Percentiles rank a stretch among this genome's conserved stretches.
phyloP scores from a whole-genome alignment of 1,140 invertebrate species.

The Wiebesia pumilae region DNA sequence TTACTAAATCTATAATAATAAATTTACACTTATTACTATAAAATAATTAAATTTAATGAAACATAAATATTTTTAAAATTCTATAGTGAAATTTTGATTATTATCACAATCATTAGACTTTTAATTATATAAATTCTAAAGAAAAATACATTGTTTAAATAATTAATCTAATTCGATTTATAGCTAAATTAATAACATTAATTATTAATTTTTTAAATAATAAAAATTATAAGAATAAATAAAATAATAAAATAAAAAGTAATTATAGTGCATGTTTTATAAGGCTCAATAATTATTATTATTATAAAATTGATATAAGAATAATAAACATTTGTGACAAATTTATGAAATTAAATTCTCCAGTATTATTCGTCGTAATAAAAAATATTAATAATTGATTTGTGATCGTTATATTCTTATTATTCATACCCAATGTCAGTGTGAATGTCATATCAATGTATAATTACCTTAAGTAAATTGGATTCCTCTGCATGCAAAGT shows the following conservation, averaged over 20 bases:
- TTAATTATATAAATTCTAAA: not conserved
- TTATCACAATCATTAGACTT: too few species aligned
- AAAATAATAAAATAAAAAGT: too few species aligned
- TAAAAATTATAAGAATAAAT: too few species aligned
- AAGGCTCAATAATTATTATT: too few species aligned
- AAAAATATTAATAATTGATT: not conserved
- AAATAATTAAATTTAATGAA: too few species aligned
- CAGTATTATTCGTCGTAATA: not conserved
- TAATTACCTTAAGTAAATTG: constrained; percentile 9
- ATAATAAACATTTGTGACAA: too few species aligned
- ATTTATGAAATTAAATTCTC: not conserved
- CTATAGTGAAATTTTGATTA: too few species aligned
- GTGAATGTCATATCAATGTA: constrained; percentile 43
- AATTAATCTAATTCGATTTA: not conserved
- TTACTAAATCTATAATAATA: too few species aligned
- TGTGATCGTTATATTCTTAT: not conserved
- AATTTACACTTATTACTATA: too few species aligned
- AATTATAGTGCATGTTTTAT: too few species aligned
- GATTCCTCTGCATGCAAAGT: not conserved
- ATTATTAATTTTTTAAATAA: not conserved
- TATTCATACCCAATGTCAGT: not conserved
- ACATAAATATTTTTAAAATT: too few species aligned
- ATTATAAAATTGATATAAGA: too few species aligned
- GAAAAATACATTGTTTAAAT: not conserved
- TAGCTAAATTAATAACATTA: not conserved